phyloP scores from a whole-genome alignment of 2,888 invertebrate species.

The Nymphalis polychloros region DNA sequence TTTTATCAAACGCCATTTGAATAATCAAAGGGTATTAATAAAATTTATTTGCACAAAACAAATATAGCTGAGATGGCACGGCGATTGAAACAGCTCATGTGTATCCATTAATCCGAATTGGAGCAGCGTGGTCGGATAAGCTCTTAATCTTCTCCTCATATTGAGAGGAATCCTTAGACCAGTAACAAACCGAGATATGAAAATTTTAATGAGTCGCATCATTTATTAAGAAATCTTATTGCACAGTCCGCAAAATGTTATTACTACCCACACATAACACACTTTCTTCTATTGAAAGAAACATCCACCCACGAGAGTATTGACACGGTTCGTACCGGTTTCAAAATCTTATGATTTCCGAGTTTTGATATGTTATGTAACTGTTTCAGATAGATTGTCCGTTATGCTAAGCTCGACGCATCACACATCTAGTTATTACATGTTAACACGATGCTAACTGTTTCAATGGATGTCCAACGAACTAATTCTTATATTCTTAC shows the following conservation, averaged over 20 bases:
- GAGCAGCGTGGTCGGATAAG: too few relatives aligned
- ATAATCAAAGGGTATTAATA: too few relatives aligned
- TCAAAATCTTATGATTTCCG: conserved; percentile 68
- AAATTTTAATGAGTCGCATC: neutral
- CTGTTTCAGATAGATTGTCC: conserved; percentile 41
- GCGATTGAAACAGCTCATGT: too few relatives aligned
- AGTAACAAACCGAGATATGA: too few relatives aligned
- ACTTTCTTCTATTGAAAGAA: conserved; percentile 77
- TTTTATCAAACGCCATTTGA: too few relatives aligned
- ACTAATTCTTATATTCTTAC: neutral
- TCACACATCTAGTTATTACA: conserved; percentile 26
- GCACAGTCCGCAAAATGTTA: conserved; percentile 31
- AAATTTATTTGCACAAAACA: too few relatives aligned
- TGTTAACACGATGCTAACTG: conserved; percentile 12
- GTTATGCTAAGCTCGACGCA: conserved; percentile 24
- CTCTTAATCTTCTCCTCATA: too few relatives aligned
- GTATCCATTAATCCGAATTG: too few relatives aligned
- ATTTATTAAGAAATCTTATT: neutral
- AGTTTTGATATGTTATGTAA: conserved; percentile 65
- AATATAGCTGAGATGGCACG: too few relatives aligned
- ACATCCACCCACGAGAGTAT: conserved; percentile 65
- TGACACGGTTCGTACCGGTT: conserved; percentile 72
- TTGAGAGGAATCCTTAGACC: too few relatives aligned
- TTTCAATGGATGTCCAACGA: conserved; percentile 1
- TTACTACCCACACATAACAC: conserved; percentile 48